Evolutionary conservation across 2,888 invertebrate genomes (phyloP).

Genomic region (Tanytarsus gracilentus): DNA sequence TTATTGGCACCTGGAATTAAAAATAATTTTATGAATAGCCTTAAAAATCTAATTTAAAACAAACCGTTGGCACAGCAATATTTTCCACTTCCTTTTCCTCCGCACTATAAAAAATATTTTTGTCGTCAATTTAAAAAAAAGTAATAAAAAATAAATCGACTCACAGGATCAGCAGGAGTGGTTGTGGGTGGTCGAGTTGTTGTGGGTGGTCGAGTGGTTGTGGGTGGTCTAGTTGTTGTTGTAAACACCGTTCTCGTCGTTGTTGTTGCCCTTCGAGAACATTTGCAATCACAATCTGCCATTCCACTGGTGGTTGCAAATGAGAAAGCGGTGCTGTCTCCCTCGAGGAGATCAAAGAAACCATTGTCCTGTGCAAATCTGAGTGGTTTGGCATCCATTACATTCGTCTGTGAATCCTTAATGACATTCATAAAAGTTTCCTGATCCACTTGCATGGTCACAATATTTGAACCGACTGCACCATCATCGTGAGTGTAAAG

Average conservation of each 20-base stretch:
- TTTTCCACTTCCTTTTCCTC: not conserved
- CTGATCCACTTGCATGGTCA: constrained; percentile 20
- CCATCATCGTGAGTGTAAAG: constrained; percentile 18
- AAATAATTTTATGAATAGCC: too few species aligned
- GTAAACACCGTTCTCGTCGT: not conserved
- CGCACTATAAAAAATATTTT: too few species aligned
- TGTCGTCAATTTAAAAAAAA: too few species aligned
- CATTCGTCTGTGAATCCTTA: constrained; percentile 5
- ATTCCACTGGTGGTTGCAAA: constrained; percentile 10
- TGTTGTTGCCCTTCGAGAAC: not conserved
- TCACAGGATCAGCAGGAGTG: not conserved
- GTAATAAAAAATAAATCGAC: too few species aligned
- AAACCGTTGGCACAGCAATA: too few species aligned
- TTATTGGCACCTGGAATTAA: not conserved
- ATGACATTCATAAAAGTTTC: constrained; percentile 16
- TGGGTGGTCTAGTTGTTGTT: not conserved
- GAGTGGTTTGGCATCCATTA: constrained; percentile 4
- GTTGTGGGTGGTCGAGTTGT: not conserved
- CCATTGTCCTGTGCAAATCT: constrained; percentile 16
- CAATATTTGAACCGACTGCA: constrained; percentile 3
- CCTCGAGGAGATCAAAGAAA: constrained; percentile 14
- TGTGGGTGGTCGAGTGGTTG: not conserved
- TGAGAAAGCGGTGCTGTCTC: constrained; percentile 11
- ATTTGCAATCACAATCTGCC: constrained; percentile 19
- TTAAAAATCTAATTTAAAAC: too few species aligned